Base-by-base conservation (phyloP, 2,888 invertebrate species). In the Netelia inedita region DNA sequence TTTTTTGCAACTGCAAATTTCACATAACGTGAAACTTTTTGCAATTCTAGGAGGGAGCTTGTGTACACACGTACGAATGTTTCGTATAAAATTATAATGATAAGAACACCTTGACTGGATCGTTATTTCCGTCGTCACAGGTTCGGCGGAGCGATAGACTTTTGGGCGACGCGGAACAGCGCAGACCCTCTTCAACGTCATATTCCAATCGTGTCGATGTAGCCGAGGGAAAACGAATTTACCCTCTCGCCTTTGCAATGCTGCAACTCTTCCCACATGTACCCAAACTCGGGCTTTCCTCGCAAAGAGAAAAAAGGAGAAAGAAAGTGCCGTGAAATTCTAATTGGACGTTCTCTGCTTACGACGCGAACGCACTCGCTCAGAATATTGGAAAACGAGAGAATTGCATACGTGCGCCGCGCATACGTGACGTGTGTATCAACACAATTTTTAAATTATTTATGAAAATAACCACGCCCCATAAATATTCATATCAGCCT, bases 281-380 rank as follows among this genome's bases (percentile, higher is more conserved):
- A 41, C 14, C 8, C 23, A 2, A 43, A 59, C 61, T 50, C 71
- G 35, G 6, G 35, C 2, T 10, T 28, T 14, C 1, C 9, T 21
- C 1, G 14, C 35, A 74, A 53, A 65, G 53, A 65, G 8, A 9
- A 41, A 35, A 2, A 5, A 14, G 50, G 61, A 66, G 72, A 78
- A 2, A 53, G 6, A 53, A 53, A 14, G 10, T 21, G 9, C 19
- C 53, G 43, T 14, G 53, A 69, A 74, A 69, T 46, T 61, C 43
- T 74, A 83, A 83, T 83, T 83, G 69, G 61, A 74, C 35, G 69
- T 79, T 79, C 43, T 63, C 35, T 61, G 68, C 61, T 79, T 73
- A 74, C 66, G 76, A 78, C 59, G 46, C 23, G 59, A 74, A 63
- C 35, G 21, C 16, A 43, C n/a, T 63, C 23, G 72, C 43, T 66